These are phyloP conservation scores for Serilophus lunatus DNA, from an alignment of 2,113 vertebrate species.

Conservation along the genomic window DNA sequence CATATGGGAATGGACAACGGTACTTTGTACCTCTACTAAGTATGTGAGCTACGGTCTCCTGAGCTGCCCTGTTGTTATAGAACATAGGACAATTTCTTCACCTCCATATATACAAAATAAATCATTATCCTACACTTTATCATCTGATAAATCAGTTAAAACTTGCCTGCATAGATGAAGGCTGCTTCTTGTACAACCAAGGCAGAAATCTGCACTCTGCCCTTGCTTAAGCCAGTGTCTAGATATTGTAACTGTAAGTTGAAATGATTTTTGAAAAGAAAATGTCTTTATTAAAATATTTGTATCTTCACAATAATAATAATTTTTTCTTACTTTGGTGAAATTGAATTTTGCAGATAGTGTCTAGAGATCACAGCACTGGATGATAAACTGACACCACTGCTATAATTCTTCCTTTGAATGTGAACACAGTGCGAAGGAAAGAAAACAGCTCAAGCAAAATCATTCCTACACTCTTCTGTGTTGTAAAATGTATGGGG, in stretches of 20 bases:
- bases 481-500: slow-evolving; percentile 7
- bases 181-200: neutral
- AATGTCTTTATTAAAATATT: neutral
- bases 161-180: neutral
- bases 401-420: neutral
- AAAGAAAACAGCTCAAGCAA: slow-evolving; percentile 20
- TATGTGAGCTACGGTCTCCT: neutral
- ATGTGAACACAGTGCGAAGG: neutral
- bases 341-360: neutral
- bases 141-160: neutral
- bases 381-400: neutral
- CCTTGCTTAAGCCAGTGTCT: neutral
- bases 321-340: neutral
- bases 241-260: neutral
- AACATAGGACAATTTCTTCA: neutral
- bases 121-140: neutral
- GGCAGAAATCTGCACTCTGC: neutral
- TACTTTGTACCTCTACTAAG: neutral
- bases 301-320: neutral
- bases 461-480: neutral
- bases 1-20: fast-evolving
- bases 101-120: neutral
- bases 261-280: neutral
- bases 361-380: neutral
- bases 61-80: neutral